Conservation (phyloP, 2,888 invertebrate species). For the Xestobium rufovillosum region DNA sequence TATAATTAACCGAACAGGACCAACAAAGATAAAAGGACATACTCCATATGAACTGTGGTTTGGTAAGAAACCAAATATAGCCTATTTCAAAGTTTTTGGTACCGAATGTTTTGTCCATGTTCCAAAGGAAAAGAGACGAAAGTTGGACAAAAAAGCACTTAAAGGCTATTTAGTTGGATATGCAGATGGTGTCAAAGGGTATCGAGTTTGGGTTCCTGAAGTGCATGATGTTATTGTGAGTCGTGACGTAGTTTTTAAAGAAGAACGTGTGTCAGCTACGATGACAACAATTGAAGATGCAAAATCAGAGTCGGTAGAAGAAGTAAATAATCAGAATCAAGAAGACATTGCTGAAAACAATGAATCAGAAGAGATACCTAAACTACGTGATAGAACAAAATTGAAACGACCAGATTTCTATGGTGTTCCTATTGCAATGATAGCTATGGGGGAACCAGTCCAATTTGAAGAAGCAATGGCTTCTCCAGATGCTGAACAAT, state of each 20-base stretch:
- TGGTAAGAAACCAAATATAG: conserved; percentile 12
- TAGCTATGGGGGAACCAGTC: no score
- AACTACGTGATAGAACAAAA: no score
- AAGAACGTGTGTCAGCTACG: conserved; percentile 15
- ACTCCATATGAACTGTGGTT: conserved; percentile 18
- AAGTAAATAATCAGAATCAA: not conserved
- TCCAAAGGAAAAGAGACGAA: no score
- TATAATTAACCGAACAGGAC: conserved; percentile 9
- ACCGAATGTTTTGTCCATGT: no score
- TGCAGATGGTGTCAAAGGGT: conserved; percentile 23
- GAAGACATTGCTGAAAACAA: conserved; percentile 1
- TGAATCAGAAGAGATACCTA: conserved; percentile 5
- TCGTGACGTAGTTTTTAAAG: conserved; percentile 17
- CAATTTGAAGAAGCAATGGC: conserved; percentile 20
- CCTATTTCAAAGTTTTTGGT: conserved; percentile 21
- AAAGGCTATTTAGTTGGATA: conserved; percentile 32
- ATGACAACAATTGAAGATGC: conserved; percentile 11
- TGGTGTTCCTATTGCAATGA: no score
- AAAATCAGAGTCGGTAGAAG: conserved; percentile 1
- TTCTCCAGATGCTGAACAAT: no score
- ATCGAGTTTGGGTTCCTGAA: conserved; percentile 16
- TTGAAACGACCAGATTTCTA: no score
- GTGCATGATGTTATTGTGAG: conserved; percentile 12
- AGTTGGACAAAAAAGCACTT: conserved; percentile 31
- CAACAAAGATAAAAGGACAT: conserved; percentile 21